Conservation (phyloP, 2,113 vertebrate genomes). For the Vidua chalybeata region DNA sequence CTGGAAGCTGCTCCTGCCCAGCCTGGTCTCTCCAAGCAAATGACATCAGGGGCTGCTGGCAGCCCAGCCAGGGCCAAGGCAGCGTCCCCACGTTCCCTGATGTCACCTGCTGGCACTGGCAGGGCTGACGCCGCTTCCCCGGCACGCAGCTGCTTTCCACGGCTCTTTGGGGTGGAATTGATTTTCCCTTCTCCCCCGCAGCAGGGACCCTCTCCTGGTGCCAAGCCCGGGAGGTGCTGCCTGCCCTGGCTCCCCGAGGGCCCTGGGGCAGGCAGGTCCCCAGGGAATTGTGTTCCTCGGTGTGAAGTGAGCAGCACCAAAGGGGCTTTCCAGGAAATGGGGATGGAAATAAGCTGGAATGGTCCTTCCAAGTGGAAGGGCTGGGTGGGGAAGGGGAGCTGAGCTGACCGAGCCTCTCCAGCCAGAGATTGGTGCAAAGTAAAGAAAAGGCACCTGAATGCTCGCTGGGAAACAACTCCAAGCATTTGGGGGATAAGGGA, state of each 20-base stretch:
- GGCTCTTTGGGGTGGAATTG: background rate
- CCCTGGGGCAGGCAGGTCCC: background rate
- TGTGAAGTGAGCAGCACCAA: background rate
- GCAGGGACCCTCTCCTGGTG: background rate
- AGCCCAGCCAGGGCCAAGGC: background rate
- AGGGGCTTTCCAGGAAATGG: background rate
- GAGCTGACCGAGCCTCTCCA: background rate
- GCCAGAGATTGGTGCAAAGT: background rate
- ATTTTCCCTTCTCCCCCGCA: background rate
- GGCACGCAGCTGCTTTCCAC: background rate
- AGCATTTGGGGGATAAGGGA: fast-evolving
- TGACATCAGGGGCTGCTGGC: background rate
- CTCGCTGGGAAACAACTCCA: background rate
- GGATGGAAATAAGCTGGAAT: background rate
- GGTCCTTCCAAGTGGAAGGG: background rate
- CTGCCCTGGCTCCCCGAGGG: background rate
- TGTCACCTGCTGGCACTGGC: constrained; percentile 18
- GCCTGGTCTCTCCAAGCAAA: background rate
- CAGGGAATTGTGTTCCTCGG: background rate
- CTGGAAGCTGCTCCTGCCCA: background rate
- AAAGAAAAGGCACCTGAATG: background rate
- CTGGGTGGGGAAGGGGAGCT: background rate
- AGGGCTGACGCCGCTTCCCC: background rate
- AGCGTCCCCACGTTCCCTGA: background rate
- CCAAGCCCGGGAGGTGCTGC: background rate